Percentiles rank a stretch among this genome's conserved stretches.
These are phyloP conservation scores for Pygoscelis antarcticus DNA, from an alignment of 2,113 vertebrate species.

Conservation along the genomic window DNA sequence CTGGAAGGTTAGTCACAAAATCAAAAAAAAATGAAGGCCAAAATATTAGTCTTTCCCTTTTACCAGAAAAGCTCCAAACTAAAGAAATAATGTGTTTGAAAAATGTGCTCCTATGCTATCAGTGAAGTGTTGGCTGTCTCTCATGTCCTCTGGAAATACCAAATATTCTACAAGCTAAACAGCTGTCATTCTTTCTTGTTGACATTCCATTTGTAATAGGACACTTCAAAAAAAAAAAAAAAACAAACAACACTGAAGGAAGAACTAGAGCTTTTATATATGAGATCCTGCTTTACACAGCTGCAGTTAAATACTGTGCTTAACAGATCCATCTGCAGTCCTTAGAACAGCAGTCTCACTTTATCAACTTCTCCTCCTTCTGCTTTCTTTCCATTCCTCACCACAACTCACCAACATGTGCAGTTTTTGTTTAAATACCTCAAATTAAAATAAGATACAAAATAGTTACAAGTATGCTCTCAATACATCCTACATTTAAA, in stretches of 20 bases:
- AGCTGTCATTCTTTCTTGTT: background rate
- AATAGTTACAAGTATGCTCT: background rate
- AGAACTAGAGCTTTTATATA: background rate
- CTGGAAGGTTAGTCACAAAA: rapidly evolving
- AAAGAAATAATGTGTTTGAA: background rate
- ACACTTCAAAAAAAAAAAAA: background rate
- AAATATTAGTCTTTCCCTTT: background rate
- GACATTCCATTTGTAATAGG: background rate
- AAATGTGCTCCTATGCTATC: background rate
- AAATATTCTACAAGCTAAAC: background rate
- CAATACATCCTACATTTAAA: background rate
- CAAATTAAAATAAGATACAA: background rate
- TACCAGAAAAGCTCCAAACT: background rate
- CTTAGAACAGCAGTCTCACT: background rate
- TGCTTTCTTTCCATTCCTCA: background rate
- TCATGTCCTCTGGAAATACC: background rate
- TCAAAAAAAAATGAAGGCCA: rapidly evolving
- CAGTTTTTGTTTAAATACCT: background rate
- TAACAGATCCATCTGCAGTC: background rate
- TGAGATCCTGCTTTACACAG: background rate
- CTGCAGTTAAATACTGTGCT: background rate
- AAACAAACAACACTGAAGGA: background rate
- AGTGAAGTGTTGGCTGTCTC: background rate
- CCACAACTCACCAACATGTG: background rate
- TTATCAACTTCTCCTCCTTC: background rate